Conservation (phyloP, 2,113 vertebrate genomes). For the Hypanus sabinus region DNA sequence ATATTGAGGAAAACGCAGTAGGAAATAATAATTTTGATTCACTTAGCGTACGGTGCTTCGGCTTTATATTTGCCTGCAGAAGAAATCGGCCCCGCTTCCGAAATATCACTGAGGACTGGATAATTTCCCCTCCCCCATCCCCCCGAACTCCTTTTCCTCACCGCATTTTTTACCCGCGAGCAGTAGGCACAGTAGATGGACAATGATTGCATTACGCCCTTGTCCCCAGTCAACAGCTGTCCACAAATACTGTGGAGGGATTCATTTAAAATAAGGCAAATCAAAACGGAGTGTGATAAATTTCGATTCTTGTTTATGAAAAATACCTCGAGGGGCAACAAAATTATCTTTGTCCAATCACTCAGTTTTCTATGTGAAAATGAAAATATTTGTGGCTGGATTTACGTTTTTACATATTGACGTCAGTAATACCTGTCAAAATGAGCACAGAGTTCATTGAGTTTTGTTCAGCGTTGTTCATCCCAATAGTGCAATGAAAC, state of each 20-base stretch:
- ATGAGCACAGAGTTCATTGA: background rate
- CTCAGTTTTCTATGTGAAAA: background rate
- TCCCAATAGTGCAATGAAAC: too few relatives aligned
- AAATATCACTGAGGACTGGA: background rate
- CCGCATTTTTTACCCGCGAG: background rate
- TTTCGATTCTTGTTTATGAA: constrained; percentile 42
- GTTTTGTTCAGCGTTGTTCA: background rate
- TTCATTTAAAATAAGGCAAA: constrained; percentile 13
- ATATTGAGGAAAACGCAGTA: background rate
- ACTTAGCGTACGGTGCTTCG: background rate
- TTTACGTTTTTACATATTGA: background rate
- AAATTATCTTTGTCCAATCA: background rate
- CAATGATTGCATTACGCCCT: background rate
- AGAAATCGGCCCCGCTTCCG: background rate
- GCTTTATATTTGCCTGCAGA: background rate
- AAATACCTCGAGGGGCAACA: constrained; percentile 39
- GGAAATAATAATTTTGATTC: background rate
- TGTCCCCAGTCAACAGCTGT: background rate
- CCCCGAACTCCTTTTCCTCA: too few relatives aligned
- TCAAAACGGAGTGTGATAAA: constrained; percentile 38
- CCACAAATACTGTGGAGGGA: background rate
- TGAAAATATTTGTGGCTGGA: background rate
- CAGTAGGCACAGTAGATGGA: background rate
- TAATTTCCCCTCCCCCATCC: too few relatives aligned
- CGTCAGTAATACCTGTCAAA: background rate